A percentile compares a stretch with the other conserved stretches of the same genome.
Conservation (phyloP, 2,113 vertebrate species). For the Catharus minimus region DNA sequence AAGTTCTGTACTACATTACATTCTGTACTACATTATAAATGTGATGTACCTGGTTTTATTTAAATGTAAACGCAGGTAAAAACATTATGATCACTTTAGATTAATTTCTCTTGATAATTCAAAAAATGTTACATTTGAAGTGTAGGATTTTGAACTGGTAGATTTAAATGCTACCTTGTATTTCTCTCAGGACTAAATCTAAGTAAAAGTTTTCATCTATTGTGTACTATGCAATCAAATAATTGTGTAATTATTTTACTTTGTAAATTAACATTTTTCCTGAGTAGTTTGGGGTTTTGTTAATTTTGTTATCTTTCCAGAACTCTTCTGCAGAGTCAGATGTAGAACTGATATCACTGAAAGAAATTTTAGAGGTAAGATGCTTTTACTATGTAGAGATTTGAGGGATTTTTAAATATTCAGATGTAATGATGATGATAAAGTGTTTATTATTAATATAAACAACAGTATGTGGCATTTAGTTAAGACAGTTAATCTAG, state of each 20-base stretch:
- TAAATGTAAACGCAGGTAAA: not conserved
- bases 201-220: not conserved
- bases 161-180: not conserved
- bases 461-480: not conserved
- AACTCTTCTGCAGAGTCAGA: not conserved
- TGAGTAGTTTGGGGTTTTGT: not conserved
- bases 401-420: not conserved
- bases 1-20: not conserved
- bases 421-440: not conserved
- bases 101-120: not conserved
- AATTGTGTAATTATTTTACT: not conserved
- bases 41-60: not conserved
- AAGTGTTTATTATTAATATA: not conserved
- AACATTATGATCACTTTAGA: not conserved
- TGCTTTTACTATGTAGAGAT: not conserved
- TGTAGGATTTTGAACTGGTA: not conserved
- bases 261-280: not conserved
- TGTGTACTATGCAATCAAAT: not conserved
- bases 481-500: not conserved
- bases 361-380: constrained; percentile 77
- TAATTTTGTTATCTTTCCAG: constrained; percentile 47
- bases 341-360: constrained; percentile 49
- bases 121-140: not conserved
- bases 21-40: not conserved
- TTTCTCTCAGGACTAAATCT: not conserved